Evolutionary conservation across 2,797 vertebrate species (phyloP).

Genomic region (Selene dorsalis): DNA sequence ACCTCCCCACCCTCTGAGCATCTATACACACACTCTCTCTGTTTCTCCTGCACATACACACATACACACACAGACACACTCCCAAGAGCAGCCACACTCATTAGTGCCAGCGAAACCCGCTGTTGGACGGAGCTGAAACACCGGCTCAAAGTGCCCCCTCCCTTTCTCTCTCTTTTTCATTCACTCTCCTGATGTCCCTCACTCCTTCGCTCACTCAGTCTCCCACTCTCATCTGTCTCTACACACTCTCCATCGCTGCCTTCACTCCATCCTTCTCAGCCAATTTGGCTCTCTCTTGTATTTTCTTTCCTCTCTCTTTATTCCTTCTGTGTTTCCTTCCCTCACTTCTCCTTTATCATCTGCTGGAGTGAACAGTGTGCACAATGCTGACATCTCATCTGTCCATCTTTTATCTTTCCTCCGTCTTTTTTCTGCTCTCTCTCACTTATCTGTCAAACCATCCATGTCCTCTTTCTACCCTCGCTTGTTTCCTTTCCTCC

Average conservation of each 20-base stretch:
- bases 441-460: constrained; percentile 15
- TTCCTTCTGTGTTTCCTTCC: constrained; percentile 35
- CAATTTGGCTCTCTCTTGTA: constrained; percentile 69
- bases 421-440: constrained; percentile 24
- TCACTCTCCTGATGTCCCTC: constrained; percentile 50
- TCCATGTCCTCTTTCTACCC: constrained; percentile 15
- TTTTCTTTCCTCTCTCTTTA: constrained; percentile 34
- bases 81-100: constrained; percentile 77
- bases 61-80: constrained; percentile 55
- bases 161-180: constrained; percentile 13
- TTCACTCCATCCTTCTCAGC: constrained; percentile 60
- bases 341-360: constrained; percentile 48
- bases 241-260: constrained; percentile 29
- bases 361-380: constrained; percentile 18
- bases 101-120: constrained; percentile 79
- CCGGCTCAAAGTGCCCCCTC: constrained; percentile 67
- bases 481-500: constrained; percentile 23
- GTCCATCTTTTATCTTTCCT: constrained; percentile 34
- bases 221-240: constrained; percentile 41
- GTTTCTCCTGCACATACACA: constrained; percentile 32
- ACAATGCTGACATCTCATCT: constrained; percentile 37
- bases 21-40: constrained; percentile 36
- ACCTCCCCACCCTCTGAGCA: constrained; percentile 41
- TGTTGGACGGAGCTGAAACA: constrained; percentile 80
- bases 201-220: constrained; percentile 15